Evolutionary conservation across 92 coral and sea anemone species (phyloP).

Genomic region (Epizoanthus scotinus): DNA sequence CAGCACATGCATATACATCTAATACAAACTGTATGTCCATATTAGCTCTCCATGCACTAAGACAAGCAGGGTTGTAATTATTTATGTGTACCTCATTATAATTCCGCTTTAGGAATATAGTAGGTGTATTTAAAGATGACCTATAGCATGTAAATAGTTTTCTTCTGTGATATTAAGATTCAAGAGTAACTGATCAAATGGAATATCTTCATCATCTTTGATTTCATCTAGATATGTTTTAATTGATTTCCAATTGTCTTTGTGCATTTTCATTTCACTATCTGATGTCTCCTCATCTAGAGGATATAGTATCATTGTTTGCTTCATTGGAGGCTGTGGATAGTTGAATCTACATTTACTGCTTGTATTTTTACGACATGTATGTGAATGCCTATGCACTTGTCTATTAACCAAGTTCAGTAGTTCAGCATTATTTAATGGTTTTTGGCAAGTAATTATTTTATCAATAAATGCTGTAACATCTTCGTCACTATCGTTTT

Average conservation of each 20-base stretch:
- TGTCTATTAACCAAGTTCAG: conserved; percentile 58
- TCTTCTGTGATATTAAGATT: conserved; percentile 52
- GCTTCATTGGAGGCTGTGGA: conserved; percentile 56
- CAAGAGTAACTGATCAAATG: conserved; percentile 54
- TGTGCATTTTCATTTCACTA: conserved; percentile 44
- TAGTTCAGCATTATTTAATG: conserved; percentile 47
- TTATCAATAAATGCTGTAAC: conserved; percentile 61
- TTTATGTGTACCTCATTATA: conserved; percentile 41
- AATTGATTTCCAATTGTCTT: conserved; percentile 60
- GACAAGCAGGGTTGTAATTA: conserved; percentile 53
- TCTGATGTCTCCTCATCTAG: conserved; percentile 43
- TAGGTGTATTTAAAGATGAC: conserved; percentile 46
- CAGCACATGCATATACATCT: conserved; percentile 60
- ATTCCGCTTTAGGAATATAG: conserved; percentile 45
- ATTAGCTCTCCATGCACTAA: conserved; percentile 54
- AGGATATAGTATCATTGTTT: conserved; percentile 58
- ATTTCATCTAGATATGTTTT: conserved; percentile 44
- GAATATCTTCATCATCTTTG: conserved; percentile 52
- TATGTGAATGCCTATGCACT: conserved; percentile 54
- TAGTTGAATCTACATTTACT: conserved; percentile 58
- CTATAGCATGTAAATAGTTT: conserved; percentile 54
- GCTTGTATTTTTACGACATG: conserved; percentile 54
- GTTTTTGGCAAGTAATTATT: conserved; percentile 56
- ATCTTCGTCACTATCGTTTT: conserved; percentile 46
- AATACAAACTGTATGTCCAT: conserved; percentile 53